Base-by-base conservation (phyloP, 2,888 invertebrate genomes). In the Teinopalpus imperialis region DNA sequence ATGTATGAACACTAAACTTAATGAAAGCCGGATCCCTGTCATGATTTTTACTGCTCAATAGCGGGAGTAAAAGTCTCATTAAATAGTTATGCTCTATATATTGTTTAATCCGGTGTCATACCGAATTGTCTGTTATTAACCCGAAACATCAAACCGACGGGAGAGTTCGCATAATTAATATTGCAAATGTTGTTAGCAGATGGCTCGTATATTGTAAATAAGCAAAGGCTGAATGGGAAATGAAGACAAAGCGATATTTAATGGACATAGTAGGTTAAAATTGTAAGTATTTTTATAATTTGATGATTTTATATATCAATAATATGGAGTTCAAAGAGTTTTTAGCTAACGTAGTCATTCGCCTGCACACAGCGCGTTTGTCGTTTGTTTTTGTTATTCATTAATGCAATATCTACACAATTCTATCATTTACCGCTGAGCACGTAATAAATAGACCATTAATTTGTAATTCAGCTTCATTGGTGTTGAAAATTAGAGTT, bases 131-230 rank as follows among this genome's bases (percentile, higher is more conserved):
- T 62, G 77, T 73, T 78, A 76, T 78, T 78, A 78, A 73, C 70
- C 63, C 64, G 63, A 58, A 72, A 70, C 73, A 76, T 74, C 69
- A 69, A 65, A 65, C 69, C 59, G 61, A 51, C 61, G 57, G 62
- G 57, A 54, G 60, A 59, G 61, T 62, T 67, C 69, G 70, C 69
- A 76, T 82, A 81, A 83, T 86, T 85, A 85, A 86, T 85, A 83
- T 82, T 85, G 79, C 78, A 85, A 86, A 83, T 79, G 79, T 81
- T 78, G 78, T 85, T 83, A 81, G 79, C 81, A 79, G 80, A 78
- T 74, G 63, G 67, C 53, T 61, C 48, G 56, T 57, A 57, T 57
- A 62, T 63, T 59, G 55, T 65, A 58, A 54, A 59, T 59, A 53
- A 53, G 51, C 48, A 46, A 10, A 51, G 49, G 51, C 43, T 48